Base-by-base conservation (phyloP, 2,797 vertebrate species). In the Molossus alvarezi region DNA sequence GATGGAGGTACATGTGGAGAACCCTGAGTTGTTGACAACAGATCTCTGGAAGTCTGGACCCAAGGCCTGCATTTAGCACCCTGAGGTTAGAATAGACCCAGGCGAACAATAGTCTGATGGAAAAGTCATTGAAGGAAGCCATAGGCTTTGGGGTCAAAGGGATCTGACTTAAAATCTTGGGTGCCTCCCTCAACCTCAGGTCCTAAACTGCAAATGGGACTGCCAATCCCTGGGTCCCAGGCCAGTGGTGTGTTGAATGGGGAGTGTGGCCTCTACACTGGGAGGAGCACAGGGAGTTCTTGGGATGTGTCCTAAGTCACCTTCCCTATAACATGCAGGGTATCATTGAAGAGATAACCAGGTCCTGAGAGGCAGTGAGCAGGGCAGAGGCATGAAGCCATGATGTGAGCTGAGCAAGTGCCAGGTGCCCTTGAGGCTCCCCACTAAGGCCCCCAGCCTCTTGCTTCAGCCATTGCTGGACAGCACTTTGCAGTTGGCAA, bases 341-440 rank as follows among this genome's bases (percentile, higher is more conserved):
- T 17, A 41, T 13, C 1, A 2, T 37, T 18, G 3, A 23, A 9
- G 0, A 9, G 80, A n/a, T 33, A 53, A 37, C 25, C 0, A 1
- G 20, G 20, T 37, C 3, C 29, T 0, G 6, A 53, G 57, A 27
- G 1, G 12, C 5, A 6, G 27, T 4, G 3, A 83, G 23, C 18
- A n/a, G 60, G 25, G 0, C 6, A 17, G 27, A 4, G 64, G 29
- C 76, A 2, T 5, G 2, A 3, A 76, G 79, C 55, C 55, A 23
- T 9, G 57, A 27, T 53, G 27, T 37, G 33, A 48, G 29, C 1
- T 37, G 33, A 48, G 29, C 1, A 0, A 13, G 57, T 27, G 90
- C 55, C 14, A 15, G 48, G 10, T 1, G 1, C 37, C 48, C 64
- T 3, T 0, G 11, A 6, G 5, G 0, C 5, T 7, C 13, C 37